Base-by-base conservation (phyloP, 2,113 vertebrate species). In the Neotragus pygmaeus region DNA sequence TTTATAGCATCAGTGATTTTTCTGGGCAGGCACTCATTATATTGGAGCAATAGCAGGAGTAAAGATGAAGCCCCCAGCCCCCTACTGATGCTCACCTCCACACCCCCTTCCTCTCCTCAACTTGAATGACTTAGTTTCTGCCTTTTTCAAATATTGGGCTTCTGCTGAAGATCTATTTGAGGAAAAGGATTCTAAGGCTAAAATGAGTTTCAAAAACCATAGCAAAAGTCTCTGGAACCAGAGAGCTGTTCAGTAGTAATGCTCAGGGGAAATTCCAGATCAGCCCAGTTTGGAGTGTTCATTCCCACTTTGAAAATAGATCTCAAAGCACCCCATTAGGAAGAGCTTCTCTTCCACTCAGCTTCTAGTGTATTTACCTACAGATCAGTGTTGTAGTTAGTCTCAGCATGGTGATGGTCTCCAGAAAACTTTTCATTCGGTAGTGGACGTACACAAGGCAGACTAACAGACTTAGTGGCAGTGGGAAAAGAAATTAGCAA, bases 101-200 rank as follows among this genome's bases (percentile, higher is more conserved):
- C 15, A 51, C 5, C 25, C 6, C 3, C 23, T 60, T 93, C 36
- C 27, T 80, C 33, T 84, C 45, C 53, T 47, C 83, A 66, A 53
- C 19, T 51, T 64, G 33, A 86, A 62, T 55, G 36, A 25, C 60
- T 95, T 55, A 58, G 9, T 25, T 53, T 58, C 89, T 87, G 10
- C 73, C 51, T 90, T 43, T 73, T 75, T 84, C 55, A 83, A 66
- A 75, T 43, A 64, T 14, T 91, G 47, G 33, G 17, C 58, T 94
- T 84, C 77, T 95, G 45, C 57, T 86, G n/a, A 95, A 96, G 45
- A 93, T 77, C 62, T 11, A 62, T 88, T 90, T 90, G 49, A 78
- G 90, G 49, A 94, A 91, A 91, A 89, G 17, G 15, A 19, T 60
- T 92, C 92, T 94, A 87, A 82, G n/a, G n/a, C 19, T 43, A 73